Percentiles rank a stretch among this genome's conserved stretches.
Evolutionary conservation across 2,888 invertebrate species (phyloP).

Genomic region (Parnassius smintheus): DNA sequence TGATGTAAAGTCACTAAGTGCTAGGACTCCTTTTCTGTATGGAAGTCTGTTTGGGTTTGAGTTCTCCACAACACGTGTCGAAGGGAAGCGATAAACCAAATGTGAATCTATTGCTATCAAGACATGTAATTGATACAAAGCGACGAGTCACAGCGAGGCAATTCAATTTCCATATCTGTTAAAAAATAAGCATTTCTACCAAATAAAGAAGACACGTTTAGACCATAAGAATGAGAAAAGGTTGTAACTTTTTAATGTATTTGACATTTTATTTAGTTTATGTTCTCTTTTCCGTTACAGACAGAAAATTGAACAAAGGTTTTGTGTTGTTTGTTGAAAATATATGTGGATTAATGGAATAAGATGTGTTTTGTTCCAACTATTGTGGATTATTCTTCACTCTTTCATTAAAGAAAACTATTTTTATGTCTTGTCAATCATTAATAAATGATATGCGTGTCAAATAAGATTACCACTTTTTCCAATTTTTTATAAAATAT

Average conservation of each 20-base stretch:
- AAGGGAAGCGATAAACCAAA: constrained; percentile 44
- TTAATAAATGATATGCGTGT: too few species aligned
- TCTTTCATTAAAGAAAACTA: too few species aligned
- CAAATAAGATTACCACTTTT: too few species aligned
- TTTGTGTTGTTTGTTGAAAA: constrained; percentile 8
- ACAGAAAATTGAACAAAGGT: constrained; percentile 13
- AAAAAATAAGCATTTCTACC: constrained; percentile 33
- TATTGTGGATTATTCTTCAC: too few species aligned
- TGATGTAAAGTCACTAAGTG: too few species aligned
- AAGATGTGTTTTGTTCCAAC: too few species aligned
- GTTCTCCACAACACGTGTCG: constrained; percentile 44
- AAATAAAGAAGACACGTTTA: constrained; percentile 31
- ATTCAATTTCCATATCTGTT: constrained; percentile 53
- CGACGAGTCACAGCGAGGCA: constrained; percentile 37
- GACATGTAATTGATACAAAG: constrained; percentile 53
- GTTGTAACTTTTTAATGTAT: constrained; percentile 24
- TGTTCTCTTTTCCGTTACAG: constrained; percentile 7
- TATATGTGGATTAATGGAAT: not conserved
- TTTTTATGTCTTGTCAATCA: too few species aligned
- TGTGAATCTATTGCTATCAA: constrained; percentile 55
- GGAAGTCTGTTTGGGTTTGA: too few species aligned
- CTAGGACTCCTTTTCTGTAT: too few species aligned
- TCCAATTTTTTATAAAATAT: too few species aligned
- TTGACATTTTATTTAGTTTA: constrained; percentile 26
- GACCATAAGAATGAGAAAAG: constrained; percentile 15